Evolutionary conservation across 2,888 invertebrate species (phyloP), one percentile per base, ranked within the genome.

Genomic region (Drosophila robusta): DNA sequence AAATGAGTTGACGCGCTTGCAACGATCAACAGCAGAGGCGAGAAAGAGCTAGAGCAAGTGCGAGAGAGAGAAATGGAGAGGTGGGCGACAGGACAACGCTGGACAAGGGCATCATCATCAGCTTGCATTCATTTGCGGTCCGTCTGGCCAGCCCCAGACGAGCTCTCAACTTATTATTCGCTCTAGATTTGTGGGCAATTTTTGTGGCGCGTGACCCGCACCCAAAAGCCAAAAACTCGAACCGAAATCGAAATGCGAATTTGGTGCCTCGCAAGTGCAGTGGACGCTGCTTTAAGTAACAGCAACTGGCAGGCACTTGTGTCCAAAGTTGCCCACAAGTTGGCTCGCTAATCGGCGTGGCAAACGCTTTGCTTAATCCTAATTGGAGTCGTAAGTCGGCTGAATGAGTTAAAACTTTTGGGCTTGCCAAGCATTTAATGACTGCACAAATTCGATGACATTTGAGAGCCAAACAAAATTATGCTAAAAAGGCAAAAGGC

Each of bases 1-100:
- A 90, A 90, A 90, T 90, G 75, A 89, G 87, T 65, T 74, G 78
- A 74, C 74, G 67, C 70, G 63, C 75, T 65, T 60, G 62, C 70
- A 68, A 47, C 54, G 72, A 71, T 71, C 71, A 68, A 65, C 70
- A 51, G 63, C 49, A 69, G 12, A 45, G 26, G 18, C 32, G 11
- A 7, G 11, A 29, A 3, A 5, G 32, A 26, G 26, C 29, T 51
- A 32, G 4, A 26, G 11, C 9, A 7, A 11, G 3, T 4, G 34
- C 11, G 18, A 36, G n/a, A 11, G 12, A n/a, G 4, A 9, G 44
- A 4, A 34, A 14, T 22, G 12, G 22, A 24, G 11, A 16, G 44
- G 26, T 46, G 52, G 36, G 49, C 46, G 62, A 52, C 29, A 29
- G 29, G 8, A 29, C 29, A 9, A 29, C 29, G 9, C 44, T 24